Evolutionary conservation across 2,113 vertebrate species (phyloP).

Genomic region (Burhinus oedicnemus): DNA sequence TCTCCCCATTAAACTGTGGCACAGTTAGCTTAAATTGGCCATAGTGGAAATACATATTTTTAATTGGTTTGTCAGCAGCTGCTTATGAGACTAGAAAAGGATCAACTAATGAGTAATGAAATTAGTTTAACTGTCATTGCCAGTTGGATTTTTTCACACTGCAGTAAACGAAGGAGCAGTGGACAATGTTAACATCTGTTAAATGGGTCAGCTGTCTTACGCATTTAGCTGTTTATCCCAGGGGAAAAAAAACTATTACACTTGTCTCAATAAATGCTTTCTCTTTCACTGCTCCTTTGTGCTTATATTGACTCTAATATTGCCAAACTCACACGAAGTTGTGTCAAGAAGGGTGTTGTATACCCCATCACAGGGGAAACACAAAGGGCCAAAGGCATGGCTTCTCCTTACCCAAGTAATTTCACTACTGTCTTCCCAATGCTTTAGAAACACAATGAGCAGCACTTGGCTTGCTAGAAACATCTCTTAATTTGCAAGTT

Average conservation of each 20-base stretch:
- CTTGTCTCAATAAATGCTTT: constrained; percentile 46
- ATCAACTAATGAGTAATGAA: neutral
- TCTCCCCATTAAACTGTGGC: neutral
- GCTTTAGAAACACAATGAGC: neutral
- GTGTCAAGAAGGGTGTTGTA: neutral
- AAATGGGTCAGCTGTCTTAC: neutral
- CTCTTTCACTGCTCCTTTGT: neutral
- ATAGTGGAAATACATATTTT: neutral
- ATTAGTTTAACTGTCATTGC: neutral
- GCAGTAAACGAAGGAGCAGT: neutral
- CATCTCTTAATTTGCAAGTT: neutral
- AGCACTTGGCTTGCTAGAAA: neutral
- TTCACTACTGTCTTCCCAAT: neutral
- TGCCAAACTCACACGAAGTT: neutral
- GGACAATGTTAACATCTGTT: neutral
- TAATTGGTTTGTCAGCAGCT: neutral
- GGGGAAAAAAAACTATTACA: neutral
- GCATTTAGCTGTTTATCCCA: neutral
- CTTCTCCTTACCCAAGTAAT: neutral
- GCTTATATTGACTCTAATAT: neutral
- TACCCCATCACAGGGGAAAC: neutral
- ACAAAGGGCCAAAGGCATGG: neutral
- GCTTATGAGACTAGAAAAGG: neutral
- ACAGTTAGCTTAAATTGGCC: neutral
- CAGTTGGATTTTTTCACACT: neutral